Evolutionary conservation across 2,113 vertebrate species (phyloP).

Genomic region (Amblyornis subalaris): DNA sequence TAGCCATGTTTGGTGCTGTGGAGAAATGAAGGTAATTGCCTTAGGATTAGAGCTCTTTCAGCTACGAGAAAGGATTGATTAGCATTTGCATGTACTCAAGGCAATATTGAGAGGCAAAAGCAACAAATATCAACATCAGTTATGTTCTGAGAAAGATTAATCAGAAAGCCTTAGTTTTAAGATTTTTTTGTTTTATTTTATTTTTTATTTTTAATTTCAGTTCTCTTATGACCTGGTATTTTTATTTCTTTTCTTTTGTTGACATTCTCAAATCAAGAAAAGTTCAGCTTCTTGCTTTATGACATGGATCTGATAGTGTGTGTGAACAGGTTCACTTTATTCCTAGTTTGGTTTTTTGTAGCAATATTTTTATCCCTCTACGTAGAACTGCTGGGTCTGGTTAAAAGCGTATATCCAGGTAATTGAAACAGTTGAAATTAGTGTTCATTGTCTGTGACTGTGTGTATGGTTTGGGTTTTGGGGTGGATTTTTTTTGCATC

Average conservation of each 20-base stretch:
- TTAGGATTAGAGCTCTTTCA: conserved; percentile 82
- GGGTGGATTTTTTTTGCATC: background rate
- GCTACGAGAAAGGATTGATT: conserved; percentile 74
- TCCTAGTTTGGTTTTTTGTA: conserved; percentile 59
- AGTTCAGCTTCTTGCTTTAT: conserved; percentile 67
- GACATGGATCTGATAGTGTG: conserved; percentile 57
- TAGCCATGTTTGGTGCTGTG: conserved; percentile 80
- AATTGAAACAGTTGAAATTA: conserved; percentile 49
- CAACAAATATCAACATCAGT: conserved; percentile 68
- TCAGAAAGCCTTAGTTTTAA: conserved; percentile 52
- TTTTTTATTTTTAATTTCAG: background rate
- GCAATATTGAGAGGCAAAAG: conserved; percentile 69
- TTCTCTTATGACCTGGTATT: conserved; percentile 12
- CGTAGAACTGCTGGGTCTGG: conserved; percentile 69
- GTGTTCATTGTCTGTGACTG: conserved; percentile 58
- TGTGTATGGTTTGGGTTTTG: background rate
- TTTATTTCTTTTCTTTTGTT: background rate
- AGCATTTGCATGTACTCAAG: conserved; percentile 75
- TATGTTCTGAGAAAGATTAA: conserved; percentile 63
- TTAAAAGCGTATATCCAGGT: conserved; percentile 70
- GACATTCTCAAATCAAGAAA: conserved; percentile 31
- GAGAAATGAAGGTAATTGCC: conserved; percentile 82
- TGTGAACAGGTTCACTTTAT: conserved; percentile 64
- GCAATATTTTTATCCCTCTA: conserved; percentile 63
- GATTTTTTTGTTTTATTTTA: background rate